These are phyloP conservation scores for Chaunax sp. DNA, from an alignment of 2,797 vertebrate genomes.

Conservation along the genomic window DNA sequence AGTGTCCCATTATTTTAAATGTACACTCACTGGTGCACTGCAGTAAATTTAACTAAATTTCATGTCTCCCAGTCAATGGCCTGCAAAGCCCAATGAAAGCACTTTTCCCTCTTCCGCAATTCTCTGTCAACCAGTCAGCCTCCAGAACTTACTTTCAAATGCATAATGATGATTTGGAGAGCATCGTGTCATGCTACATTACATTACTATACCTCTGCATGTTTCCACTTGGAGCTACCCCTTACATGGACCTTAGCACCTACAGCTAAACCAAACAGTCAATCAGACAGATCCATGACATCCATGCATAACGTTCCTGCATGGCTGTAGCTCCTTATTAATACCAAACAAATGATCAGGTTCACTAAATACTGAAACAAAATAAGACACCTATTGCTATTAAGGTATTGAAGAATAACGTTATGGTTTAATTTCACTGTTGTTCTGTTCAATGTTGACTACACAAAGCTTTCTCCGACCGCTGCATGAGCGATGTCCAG, in stretches of 20 bases:
- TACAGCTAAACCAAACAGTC: constrained; percentile 33
- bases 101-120: constrained; percentile 25
- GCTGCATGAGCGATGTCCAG: constrained; percentile 29
- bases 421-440: constrained; percentile 7
- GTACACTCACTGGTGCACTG: constrained; percentile 5
- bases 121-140: constrained; percentile 32
- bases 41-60: constrained; percentile 37
- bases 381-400: background rate
- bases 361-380: background rate
- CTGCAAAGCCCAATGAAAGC: constrained; percentile 38
- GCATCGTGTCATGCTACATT: constrained; percentile 47
- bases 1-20: constrained; percentile 12
- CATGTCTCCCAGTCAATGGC: constrained; percentile 18
- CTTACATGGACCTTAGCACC: constrained; percentile 6
- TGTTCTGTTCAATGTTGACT: constrained; percentile 4
- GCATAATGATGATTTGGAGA: constrained; percentile 44
- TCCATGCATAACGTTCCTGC: background rate
- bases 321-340: background rate
- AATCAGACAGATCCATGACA: constrained; percentile 33
- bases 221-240: constrained; percentile 23
- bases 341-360: background rate
- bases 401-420: background rate
- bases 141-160: constrained; percentile 46
- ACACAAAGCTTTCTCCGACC: constrained; percentile 23
- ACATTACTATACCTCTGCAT: constrained; percentile 34